phyloP scores from a whole-genome alignment of 2,113 vertebrate species.

The Chelonoidis abingdonii region DNA sequence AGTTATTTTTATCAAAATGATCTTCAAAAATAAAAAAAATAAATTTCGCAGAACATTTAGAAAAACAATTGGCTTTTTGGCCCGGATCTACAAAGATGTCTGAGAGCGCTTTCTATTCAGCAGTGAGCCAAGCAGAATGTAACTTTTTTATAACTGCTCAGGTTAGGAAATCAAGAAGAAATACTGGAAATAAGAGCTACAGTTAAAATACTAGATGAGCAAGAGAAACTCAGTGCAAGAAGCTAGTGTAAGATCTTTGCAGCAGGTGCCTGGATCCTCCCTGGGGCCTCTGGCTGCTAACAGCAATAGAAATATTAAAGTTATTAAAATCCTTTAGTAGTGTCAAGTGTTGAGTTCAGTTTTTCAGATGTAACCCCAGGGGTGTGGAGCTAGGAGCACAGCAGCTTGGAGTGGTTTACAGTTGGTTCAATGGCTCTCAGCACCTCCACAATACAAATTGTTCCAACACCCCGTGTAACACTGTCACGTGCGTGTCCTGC shows the following conservation, averaged over 20 bases:
- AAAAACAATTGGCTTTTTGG: no score
- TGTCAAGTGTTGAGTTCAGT: neutral
- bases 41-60: no score
- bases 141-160: neutral
- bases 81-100: neutral
- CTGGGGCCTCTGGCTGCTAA: accelerated
- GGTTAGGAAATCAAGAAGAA: no score
- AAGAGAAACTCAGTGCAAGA: neutral
- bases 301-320: no score
- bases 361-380: neutral
- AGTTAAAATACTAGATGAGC: neutral
- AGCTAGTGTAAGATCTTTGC: neutral
- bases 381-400: no score
- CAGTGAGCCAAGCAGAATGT: neutral
- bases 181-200: no score
- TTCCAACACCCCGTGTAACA: no score
- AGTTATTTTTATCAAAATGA: neutral
- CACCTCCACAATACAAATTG: no score
- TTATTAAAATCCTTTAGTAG: no score
- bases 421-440: no score
- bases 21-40: neutral
- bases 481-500: no score
- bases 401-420: no score
- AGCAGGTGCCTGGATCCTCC: neutral
- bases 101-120: neutral